Evolutionary conservation across 2,797 vertebrate species (phyloP).

Genomic region (Pipistrellus pipistrellus): DNA sequence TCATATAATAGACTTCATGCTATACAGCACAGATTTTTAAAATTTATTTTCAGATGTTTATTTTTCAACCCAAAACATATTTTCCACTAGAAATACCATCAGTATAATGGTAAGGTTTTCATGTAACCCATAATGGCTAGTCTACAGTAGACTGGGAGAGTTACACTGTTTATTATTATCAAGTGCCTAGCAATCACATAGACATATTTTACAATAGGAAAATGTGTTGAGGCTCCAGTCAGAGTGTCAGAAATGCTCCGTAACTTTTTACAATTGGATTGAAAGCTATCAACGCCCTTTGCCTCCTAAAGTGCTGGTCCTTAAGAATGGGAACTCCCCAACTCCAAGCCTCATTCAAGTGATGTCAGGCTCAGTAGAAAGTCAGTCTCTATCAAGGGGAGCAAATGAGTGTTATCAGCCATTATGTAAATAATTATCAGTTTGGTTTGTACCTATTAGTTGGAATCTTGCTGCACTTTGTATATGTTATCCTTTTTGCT

Average conservation of each 20-base stretch:
- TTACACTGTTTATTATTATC: not conserved
- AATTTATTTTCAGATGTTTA: not conserved
- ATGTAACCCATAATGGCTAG: not conserved
- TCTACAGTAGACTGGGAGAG: not conserved
- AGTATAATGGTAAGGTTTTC: not conserved
- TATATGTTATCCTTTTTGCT: not conserved
- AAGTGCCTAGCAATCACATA: not conserved
- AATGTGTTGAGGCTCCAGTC: not conserved
- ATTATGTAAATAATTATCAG: not conserved
- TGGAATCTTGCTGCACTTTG: not conserved
- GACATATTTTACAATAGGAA: not conserved
- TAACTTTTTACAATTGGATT: not conserved
- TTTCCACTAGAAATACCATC: not conserved
- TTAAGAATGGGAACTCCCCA: not conserved
- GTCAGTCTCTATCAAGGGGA: not conserved
- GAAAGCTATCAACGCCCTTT: not conserved
- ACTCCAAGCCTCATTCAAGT: not conserved
- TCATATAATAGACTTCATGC: not conserved
- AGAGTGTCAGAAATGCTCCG: not conserved
- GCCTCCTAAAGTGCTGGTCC: not conserved
- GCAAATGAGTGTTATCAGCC: not conserved
- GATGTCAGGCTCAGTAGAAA: not conserved
- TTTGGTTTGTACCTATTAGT: not conserved
- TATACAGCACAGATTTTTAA: constrained; percentile 23
- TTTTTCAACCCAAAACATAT: not conserved